Base-by-base conservation (phyloP, 1,140 invertebrate genomes). In the Calliphora vicina region DNA sequence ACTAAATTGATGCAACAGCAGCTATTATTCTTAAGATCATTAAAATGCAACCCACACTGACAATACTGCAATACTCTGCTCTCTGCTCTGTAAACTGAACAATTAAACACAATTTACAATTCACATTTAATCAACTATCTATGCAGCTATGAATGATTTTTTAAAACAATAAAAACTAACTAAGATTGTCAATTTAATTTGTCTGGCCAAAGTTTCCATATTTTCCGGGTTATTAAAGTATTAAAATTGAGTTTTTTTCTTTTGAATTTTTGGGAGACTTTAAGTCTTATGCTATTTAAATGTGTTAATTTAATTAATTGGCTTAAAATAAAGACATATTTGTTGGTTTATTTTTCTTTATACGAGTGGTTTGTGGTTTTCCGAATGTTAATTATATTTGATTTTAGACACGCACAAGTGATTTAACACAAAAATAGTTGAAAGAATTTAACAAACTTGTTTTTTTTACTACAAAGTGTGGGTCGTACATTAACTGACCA, bases 221-320 rank as follows among this genome's bases (percentile, higher is more conserved):
- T 67, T 67, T 67, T 67, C 61, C 61, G 61, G 61, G 61, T 67
- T 23, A 67, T 67, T 67, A 67, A 67, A 67, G 17, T 67, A 67
- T 67, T 67, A 67, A 67, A n/a, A n/a, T n/a, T n/a, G n/a, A n/a
- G n/a, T n/a, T n/a, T n/a, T n/a, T n/a, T n/a, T n/a, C n/a, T n/a
- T n/a, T n/a, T n/a, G n/a, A n/a, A n/a, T n/a, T n/a, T n/a, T n/a
- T n/a, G n/a, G n/a, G n/a, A 67, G n/a, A n/a, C 61, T 57, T 57
- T 57, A 6, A 12, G 12, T 25, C 61, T 17, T 12, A 67, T 25
- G 61, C 17, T 23, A 17, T 67, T 23, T 67, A 67, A 67, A 67
- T 67, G 61, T 67, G 61, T 67, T 67, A 67, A 67, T 67, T 67
- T 23, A 67, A 67, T 67, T 67, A 67, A 67, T 67, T 67, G 61